Evolutionary conservation across 2,888 invertebrate species (phyloP).

Genomic region (Latrodectus elegans): DNA sequence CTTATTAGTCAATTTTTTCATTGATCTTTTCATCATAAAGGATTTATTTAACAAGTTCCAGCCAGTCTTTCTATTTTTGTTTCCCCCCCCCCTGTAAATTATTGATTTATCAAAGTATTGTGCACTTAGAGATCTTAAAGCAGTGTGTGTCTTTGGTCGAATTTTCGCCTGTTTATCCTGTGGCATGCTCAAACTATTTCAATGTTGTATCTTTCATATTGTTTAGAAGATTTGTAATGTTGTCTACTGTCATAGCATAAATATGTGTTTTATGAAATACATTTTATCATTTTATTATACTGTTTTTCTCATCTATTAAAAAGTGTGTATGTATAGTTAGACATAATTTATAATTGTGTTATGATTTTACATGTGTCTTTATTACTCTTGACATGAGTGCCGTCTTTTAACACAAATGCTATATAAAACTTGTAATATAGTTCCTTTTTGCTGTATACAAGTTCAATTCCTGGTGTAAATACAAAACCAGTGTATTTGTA

Average conservation of each 20-base stretch:
- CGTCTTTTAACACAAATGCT: conserved; percentile 27
- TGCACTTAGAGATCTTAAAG: conserved; percentile 52
- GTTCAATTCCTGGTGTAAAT: conserved; percentile 54
- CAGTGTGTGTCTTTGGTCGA: conserved; percentile 63
- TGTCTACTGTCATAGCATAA: conserved; percentile 62
- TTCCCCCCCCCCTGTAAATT: too few relatives aligned
- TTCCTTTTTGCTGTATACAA: conserved; percentile 64
- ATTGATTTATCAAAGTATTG: conserved; percentile 25
- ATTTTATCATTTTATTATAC: conserved; percentile 63
- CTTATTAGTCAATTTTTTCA: too few relatives aligned
- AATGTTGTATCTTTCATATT: conserved; percentile 68
- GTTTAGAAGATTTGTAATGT: conserved; percentile 60
- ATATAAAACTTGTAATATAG: conserved; percentile 56
- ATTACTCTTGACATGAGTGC: conserved; percentile 59
- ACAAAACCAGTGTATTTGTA: conserved; percentile 38
- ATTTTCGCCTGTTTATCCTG: conserved; percentile 65
- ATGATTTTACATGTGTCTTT: conserved; percentile 60
- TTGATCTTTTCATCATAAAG: too few relatives aligned
- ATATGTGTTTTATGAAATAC: conserved; percentile 64
- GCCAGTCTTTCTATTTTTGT: too few relatives aligned
- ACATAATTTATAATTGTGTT: conserved; percentile 66
- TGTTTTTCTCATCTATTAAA: conserved; percentile 58
- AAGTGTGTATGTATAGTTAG: conserved; percentile 62
- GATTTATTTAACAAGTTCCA: too few relatives aligned
- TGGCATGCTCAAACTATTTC: conserved; percentile 68